These are phyloP conservation scores for Nannoperca australis DNA, from an alignment of 2,797 vertebrate genomes.

Conservation along the genomic window DNA sequence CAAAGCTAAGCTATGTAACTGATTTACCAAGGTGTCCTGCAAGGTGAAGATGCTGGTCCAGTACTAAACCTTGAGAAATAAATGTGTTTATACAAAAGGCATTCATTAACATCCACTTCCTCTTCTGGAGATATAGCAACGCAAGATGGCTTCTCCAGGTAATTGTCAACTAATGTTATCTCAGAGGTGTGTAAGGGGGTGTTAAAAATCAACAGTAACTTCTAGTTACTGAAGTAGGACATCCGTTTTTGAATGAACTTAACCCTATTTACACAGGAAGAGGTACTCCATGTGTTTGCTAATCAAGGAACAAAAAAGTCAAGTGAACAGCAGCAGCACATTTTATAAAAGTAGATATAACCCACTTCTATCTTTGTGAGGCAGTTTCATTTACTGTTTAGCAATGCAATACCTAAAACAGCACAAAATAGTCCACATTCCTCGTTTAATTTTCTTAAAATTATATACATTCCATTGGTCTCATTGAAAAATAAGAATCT, in stretches of 20 bases:
- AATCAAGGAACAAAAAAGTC: not conserved
- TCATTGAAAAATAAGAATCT: not conserved
- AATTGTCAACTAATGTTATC: conserved; percentile 77
- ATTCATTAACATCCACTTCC: conserved; percentile 87
- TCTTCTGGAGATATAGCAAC: conserved; percentile 65
- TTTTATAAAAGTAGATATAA: not conserved
- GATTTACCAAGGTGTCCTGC: conserved; percentile 68
- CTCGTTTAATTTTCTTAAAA: not conserved
- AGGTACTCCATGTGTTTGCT: not conserved
- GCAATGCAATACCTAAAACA: not conserved
- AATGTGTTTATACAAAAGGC: conserved; percentile 80
- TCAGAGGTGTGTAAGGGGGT: conserved; percentile 35
- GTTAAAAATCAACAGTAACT: conserved; percentile 80
- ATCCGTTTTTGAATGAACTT: conserved; percentile 40
- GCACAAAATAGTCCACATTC: not conserved
- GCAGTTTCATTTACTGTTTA: not conserved
- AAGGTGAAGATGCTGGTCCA: conserved; percentile 42
- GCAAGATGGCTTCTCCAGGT: conserved; percentile 66
- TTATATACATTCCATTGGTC: not conserved
- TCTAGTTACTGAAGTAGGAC: conserved; percentile 61
- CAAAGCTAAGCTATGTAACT: conserved; percentile 60
- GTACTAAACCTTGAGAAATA: conserved; percentile 61
- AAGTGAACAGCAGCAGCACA: not conserved
- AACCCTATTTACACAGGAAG: conserved; percentile 7
- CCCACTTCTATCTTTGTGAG: not conserved